A percentile compares a stretch with the other conserved stretches of the same genome.
Evolutionary conservation across 2,888 invertebrate species (phyloP).

Genomic region (Zele albiditarsus): DNA sequence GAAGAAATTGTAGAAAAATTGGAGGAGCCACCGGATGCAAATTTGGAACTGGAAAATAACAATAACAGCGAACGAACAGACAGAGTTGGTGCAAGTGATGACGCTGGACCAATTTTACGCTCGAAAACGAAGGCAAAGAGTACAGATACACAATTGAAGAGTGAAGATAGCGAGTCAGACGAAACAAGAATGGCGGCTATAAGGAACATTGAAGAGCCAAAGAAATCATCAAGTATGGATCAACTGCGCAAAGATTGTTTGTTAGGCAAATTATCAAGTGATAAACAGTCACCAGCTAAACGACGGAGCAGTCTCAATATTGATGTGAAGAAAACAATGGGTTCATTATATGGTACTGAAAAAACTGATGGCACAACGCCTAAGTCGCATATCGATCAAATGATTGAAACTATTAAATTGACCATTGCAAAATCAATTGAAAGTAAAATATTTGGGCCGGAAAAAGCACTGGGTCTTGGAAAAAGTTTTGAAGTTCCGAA

Average conservation of each 20-base stretch:
- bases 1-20: neutral
- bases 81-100: constrained; percentile 47
- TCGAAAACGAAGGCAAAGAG: constrained; percentile 69
- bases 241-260: constrained; percentile 60
- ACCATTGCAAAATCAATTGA: constrained; percentile 69
- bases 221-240: constrained; percentile 52
- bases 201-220: constrained; percentile 36
- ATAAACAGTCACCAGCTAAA: constrained; percentile 57
- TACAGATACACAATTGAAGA: constrained; percentile 53
- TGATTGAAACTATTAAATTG: constrained; percentile 69
- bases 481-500: constrained; percentile 68
- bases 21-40: constrained; percentile 51
- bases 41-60: constrained; percentile 63
- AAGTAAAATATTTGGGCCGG: constrained; percentile 64
- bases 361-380: constrained; percentile 59
- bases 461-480: constrained; percentile 60
- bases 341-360: constrained; percentile 60
- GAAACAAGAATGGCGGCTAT: constrained; percentile 45
- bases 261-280: constrained; percentile 58
- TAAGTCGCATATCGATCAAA: constrained; percentile 68
- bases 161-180: constrained; percentile 38
- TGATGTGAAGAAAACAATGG: constrained; percentile 66
- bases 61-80: constrained; percentile 67
- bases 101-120: constrained; percentile 66
- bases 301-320: constrained; percentile 67